A percentile compares a stretch with the other conserved stretches of the same genome.
Conservation (phyloP, 2,113 vertebrate species). For the Hylia prasina region DNA sequence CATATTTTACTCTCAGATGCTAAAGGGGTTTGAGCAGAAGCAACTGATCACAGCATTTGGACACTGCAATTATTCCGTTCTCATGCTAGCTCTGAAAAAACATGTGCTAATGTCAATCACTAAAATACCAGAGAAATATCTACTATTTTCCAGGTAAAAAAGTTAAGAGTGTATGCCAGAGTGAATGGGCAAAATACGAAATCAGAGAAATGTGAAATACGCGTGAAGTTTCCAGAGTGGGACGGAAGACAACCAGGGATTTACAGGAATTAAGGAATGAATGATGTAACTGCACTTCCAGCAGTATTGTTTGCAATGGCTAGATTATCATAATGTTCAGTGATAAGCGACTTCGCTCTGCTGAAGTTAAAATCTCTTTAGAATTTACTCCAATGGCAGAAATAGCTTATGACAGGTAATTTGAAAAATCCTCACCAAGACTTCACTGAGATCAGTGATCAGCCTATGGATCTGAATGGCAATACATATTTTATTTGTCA, state of each 20-base stretch:
- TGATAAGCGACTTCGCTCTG: background rate
- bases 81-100: background rate
- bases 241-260: background rate
- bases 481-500: background rate
- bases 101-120: background rate
- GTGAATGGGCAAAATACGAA: background rate
- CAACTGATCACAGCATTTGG: background rate
- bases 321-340: background rate
- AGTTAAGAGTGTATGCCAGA: background rate
- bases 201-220: background rate
- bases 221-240: background rate
- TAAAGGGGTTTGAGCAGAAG: background rate
- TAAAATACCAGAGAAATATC: background rate
- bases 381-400: background rate
- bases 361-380: background rate
- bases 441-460: background rate
- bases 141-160: background rate
- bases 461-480: background rate
- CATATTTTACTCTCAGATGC: background rate
- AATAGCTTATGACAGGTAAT: background rate
- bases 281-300: background rate
- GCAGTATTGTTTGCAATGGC: background rate
- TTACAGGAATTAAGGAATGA: background rate
- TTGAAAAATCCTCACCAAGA: background rate
- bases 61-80: background rate